These are phyloP conservation scores for Coranthus polyacanthus DNA, from an alignment of 2,797 vertebrate species.

Conservation along the genomic window DNA sequence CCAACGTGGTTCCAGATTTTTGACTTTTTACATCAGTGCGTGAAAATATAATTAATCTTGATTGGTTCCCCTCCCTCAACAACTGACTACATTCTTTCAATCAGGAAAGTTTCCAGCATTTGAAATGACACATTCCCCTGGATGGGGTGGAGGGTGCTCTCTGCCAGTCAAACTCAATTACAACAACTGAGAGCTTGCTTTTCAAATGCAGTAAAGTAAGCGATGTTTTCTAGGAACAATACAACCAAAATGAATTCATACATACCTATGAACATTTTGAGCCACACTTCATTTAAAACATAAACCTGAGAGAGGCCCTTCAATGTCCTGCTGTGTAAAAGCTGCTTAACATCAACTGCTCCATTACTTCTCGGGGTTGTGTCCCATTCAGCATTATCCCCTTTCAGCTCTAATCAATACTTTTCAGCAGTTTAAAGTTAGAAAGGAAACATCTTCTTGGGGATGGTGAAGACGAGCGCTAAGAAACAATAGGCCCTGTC, in stretches of 20 bases:
- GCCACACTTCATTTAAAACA: constrained; percentile 9
- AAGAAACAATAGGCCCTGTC: constrained; percentile 54
- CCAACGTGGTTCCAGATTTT: constrained; percentile 24
- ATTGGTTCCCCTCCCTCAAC: constrained; percentile 46
- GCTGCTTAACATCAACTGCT: constrained; percentile 26
- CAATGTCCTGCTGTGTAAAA: constrained; percentile 11
- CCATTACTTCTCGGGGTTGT: constrained; percentile 26
- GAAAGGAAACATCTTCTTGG: constrained; percentile 55
- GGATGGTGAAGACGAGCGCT: constrained; percentile 32
- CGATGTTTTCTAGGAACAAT: background rate
- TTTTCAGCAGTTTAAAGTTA: constrained; percentile 49
- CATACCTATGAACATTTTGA: constrained; percentile 12
- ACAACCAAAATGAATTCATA: constrained; percentile 11
- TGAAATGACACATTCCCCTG: constrained; percentile 29
- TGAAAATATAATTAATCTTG: constrained; percentile 54
- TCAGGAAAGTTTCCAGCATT: constrained; percentile 35
- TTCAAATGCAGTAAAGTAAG: constrained; percentile 10
- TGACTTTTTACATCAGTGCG: constrained; percentile 24
- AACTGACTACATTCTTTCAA: constrained; percentile 32
- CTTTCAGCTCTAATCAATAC: constrained; percentile 63
- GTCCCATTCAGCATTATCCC: constrained; percentile 31
- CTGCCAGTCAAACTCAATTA: constrained; percentile 40
- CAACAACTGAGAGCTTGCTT: constrained; percentile 1
- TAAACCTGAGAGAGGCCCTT: constrained; percentile 4
- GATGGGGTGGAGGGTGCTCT: constrained; percentile 1